phyloP scores from a whole-genome alignment of 2,888 invertebrate species.

The Pyrochroa serraticornis region DNA sequence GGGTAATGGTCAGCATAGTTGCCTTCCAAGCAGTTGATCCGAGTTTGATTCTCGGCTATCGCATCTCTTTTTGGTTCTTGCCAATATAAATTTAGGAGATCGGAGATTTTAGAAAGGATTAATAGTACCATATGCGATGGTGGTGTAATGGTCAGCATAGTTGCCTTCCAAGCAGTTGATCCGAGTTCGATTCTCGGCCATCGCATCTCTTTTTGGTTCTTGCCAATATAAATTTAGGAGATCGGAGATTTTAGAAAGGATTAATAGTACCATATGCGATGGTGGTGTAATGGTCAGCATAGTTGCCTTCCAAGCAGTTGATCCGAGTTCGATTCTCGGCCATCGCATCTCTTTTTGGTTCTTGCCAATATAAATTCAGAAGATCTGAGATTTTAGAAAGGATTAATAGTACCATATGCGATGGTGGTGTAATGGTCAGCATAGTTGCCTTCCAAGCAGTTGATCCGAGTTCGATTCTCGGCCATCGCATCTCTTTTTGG shows the following conservation, averaged over 20 bases:
- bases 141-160: slow-evolving; percentile 60
- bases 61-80: too few species aligned
- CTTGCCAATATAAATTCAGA: too few species aligned
- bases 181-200: slow-evolving; percentile 61
- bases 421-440: slow-evolving; percentile 60
- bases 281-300: slow-evolving; percentile 58
- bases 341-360: slow-evolving; percentile 47
- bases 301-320: slow-evolving; percentile 61
- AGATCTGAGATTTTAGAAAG: too few species aligned
- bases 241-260: too few species aligned
- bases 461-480: slow-evolving; percentile 61
- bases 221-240: too few species aligned
- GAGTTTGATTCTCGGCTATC: too few species aligned
- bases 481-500: slow-evolving; percentile 51
- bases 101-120: too few species aligned
- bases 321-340: slow-evolving; percentile 61
- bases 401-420: slow-evolving; percentile 41
- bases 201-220: slow-evolving; percentile 42
- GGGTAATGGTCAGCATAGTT: slow-evolving; percentile 56
- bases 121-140: slow-evolving; percentile 50
- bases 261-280: neutral
- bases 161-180: slow-evolving; percentile 61
- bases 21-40: too few species aligned
- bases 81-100: too few species aligned
- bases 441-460: slow-evolving; percentile 61